Conservation (phyloP, 1,140 invertebrate species). For the Cyrtorhinus lividipennis region DNA sequence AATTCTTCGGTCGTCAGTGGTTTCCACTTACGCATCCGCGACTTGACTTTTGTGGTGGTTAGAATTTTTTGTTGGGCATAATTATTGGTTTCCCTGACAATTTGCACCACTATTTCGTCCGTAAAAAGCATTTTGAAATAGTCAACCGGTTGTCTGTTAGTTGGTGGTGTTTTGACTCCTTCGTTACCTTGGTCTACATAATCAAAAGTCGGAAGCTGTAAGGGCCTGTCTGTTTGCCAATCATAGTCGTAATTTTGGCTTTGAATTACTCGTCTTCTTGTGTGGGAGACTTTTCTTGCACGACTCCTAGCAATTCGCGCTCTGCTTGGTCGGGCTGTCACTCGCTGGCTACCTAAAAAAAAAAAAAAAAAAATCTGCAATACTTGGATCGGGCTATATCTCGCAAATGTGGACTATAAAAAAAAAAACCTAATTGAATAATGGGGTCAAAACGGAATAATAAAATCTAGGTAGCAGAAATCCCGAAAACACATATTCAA, state of each 20-base stretch:
- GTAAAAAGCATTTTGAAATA: constrained; percentile 1
- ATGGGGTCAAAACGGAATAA: too few species aligned
- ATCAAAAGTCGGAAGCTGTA: not conserved
- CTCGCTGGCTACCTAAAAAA: not conserved
- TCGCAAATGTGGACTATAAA: too few species aligned
- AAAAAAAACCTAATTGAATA: too few species aligned
- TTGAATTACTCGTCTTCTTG: not conserved
- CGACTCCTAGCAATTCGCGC: not conserved
- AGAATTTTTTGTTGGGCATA: not conserved
- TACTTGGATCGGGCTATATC: not conserved
- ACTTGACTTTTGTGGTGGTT: not conserved
- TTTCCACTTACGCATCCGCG: constrained; percentile 10
- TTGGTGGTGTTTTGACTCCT: not conserved
- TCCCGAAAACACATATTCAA: too few species aligned
- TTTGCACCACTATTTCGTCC: not conserved
- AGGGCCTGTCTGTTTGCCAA: not conserved
- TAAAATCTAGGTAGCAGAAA: too few species aligned
- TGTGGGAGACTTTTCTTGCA: not conserved
- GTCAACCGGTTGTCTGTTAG: constrained; percentile 10
- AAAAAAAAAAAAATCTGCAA: not conserved
- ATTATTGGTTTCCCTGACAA: not conserved
- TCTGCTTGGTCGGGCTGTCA: not conserved
- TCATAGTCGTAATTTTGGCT: not conserved
- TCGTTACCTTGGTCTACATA: not conserved
- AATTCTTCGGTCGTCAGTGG: not conserved